Evolutionary conservation across 1,140 invertebrate species (phyloP), one percentile per base, ranked within the genome.

Genomic region (Limonius californicus): DNA sequence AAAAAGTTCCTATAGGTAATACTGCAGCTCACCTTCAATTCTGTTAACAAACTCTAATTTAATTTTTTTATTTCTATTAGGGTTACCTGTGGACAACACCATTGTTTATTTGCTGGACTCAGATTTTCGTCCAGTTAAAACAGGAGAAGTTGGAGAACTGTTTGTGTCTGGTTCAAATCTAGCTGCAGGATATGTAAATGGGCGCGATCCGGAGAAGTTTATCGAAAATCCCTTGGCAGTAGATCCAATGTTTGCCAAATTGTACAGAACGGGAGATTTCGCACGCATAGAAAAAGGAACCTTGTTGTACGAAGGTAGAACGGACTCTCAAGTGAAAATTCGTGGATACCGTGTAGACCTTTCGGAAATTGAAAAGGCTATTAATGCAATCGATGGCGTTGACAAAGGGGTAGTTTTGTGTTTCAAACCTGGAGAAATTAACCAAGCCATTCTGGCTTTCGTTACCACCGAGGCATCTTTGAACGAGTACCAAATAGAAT

Each of bases 261-360:
- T 94, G 0, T 95, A 91, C 73, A 82, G 85, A 30, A 95, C 92
- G 1, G 92, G 92, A 0, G 92, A 95, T 73, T 94, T 86, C 69
- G 92, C 88, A 0, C 82, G 83, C 12, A 79, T 93, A 6, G 79
- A 86, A n/a, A 88, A 90, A 56, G 87, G 83, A 0, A 77, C 81
- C 14, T 71, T 91, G 21, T 69, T 90, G 42, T 95, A 88, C 69
- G 89, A 93, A 69, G 92, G 92, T 0, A 82, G 92, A 35, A 87
- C 87, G 0, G 92, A 95, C 76, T 89, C 89, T 0, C 92, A 95
- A 76, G 83, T 95, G 0, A 95, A 95, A 78, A 87, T 95, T 9
- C 77, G 92, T 57, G 92, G 92, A 11, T 89, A 94, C 69, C 78
- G 91, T 16, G 88, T 95, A 0, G 91, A 95, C 69, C 76, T 94